These are phyloP conservation scores for Halichoeres trimaculatus DNA, from an alignment of 2,113 vertebrate genomes.

Conservation along the genomic window DNA sequence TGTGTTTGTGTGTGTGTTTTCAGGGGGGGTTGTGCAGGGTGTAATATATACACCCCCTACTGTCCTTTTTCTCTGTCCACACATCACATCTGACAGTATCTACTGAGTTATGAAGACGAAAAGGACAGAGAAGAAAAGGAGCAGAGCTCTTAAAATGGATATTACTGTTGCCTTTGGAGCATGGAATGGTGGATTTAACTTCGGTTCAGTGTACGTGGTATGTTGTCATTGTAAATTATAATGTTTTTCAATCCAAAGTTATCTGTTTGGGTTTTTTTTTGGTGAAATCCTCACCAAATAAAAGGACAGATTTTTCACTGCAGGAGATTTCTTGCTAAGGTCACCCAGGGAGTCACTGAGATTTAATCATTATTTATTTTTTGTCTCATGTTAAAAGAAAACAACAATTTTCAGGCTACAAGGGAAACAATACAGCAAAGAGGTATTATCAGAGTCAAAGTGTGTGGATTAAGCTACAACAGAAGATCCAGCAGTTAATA, in stretches of 20 bases:
- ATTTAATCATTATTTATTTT: not conserved
- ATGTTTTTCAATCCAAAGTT: not conserved
- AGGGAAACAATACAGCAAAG: constrained; percentile 9
- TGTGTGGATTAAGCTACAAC: constrained; percentile 12
- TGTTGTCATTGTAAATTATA: constrained; percentile 46
- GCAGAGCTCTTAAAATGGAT: constrained; percentile 57
- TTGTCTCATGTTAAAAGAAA: not conserved
- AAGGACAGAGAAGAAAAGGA: constrained; percentile 38
- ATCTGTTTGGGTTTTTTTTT: not conserved
- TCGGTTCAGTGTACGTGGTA: constrained; percentile 60
- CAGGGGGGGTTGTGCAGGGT: constrained; percentile 31
- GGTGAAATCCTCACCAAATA: not conserved
- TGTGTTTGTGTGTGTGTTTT: constrained; percentile 66
- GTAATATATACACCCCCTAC: constrained; percentile 70
- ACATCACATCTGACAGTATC: constrained; percentile 75
- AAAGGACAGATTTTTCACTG: not conserved
- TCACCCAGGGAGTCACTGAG: not conserved
- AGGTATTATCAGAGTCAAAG: constrained; percentile 15
- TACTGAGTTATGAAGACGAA: constrained; percentile 62
- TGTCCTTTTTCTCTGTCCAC: constrained; percentile 72
- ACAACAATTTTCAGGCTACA: constrained; percentile 14
- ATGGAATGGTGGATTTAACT: constrained; percentile 54
- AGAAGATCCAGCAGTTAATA: constrained; percentile 22
- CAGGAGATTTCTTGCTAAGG: not conserved
- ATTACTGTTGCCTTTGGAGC: constrained; percentile 38